Evolutionary conservation across 2,797 vertebrate species (phyloP).

Genomic region (Mus caroli): DNA sequence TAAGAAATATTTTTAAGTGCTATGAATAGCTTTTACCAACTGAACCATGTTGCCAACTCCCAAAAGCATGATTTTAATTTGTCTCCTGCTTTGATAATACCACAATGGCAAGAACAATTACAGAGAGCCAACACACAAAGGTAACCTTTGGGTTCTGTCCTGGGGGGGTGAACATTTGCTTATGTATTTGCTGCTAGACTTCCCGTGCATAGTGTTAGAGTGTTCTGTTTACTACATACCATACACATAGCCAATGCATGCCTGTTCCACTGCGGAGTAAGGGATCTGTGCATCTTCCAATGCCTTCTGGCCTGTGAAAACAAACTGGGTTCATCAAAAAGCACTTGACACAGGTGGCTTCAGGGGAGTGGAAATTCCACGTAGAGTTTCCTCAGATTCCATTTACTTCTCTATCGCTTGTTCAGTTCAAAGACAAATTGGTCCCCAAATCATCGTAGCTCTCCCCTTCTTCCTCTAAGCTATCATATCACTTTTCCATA

Average conservation of each 20-base stretch:
- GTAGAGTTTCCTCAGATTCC: not conserved
- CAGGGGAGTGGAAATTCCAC: not conserved
- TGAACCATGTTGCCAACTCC: not conserved
- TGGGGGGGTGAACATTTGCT: constrained; percentile 3
- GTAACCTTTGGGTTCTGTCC: not conserved
- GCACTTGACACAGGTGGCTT: constrained; percentile 3
- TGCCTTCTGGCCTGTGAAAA: constrained; percentile 92
- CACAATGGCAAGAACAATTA: constrained; percentile 5
- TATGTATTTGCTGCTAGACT: not conserved
- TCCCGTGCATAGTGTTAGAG: not conserved
- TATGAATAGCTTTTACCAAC: not conserved
- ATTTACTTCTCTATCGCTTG: not conserved
- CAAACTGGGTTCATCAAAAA: constrained; percentile 23
- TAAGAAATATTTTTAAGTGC: not conserved
- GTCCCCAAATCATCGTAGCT: constrained; percentile 8
- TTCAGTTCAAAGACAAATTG: constrained; percentile 1
- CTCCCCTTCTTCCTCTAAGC: constrained; percentile 10
- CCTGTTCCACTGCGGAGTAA: constrained; percentile 95
- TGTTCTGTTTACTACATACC: constrained; percentile 88
- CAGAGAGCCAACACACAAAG: not conserved
- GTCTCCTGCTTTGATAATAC: constrained; percentile 37
- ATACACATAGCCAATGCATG: constrained; percentile 96
- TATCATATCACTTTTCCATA: not conserved
- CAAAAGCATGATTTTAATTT: constrained; percentile 36
- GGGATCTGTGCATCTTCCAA: constrained; percentile 94